Evolutionary conservation across 2,888 invertebrate species (phyloP).

Genomic region (Megaustenia siamemsis): DNA sequence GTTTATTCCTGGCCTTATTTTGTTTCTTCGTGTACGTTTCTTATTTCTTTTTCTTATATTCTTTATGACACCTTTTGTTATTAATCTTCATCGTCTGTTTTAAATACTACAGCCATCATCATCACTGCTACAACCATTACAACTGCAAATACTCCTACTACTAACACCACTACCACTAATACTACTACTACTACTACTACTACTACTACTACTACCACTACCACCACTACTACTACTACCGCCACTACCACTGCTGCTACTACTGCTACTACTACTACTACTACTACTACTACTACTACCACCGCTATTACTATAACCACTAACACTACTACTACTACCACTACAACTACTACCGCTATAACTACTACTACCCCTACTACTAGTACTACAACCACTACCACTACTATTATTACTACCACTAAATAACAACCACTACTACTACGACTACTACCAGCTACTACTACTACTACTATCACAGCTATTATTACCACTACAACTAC

Average conservation of each 20-base stretch:
- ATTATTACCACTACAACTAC: constrained; percentile 9
- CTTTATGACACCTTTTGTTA: too few species aligned
- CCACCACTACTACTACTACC: constrained; percentile 43
- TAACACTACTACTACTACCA: constrained; percentile 16
- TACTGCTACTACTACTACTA: background rate
- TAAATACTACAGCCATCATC: background rate
- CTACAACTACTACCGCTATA: background rate
- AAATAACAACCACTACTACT: constrained; percentile 19
- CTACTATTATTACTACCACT: constrained; percentile 3
- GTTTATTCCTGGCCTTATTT: background rate
- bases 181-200: constrained; percentile 16
- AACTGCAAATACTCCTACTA: background rate
- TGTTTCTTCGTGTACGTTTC: background rate
- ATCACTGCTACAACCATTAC: background rate
- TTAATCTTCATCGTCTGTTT: background rate
- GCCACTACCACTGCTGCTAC: constrained; percentile 30
- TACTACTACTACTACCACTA: constrained; percentile 11
- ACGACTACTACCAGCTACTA: background rate
- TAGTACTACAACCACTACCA: constrained; percentile 42
- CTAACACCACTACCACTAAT: constrained; percentile 12
- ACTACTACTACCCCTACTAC: constrained; percentile 29
- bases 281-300: constrained; percentile 13
- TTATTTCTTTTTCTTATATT: background rate
- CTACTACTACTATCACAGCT: background rate
- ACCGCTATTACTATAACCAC: background rate